Percentiles rank a stretch among this genome's conserved stretches.
Evolutionary conservation across 2,113 vertebrate species (phyloP).

Genomic region (Andinoacara biseriatus): DNA sequence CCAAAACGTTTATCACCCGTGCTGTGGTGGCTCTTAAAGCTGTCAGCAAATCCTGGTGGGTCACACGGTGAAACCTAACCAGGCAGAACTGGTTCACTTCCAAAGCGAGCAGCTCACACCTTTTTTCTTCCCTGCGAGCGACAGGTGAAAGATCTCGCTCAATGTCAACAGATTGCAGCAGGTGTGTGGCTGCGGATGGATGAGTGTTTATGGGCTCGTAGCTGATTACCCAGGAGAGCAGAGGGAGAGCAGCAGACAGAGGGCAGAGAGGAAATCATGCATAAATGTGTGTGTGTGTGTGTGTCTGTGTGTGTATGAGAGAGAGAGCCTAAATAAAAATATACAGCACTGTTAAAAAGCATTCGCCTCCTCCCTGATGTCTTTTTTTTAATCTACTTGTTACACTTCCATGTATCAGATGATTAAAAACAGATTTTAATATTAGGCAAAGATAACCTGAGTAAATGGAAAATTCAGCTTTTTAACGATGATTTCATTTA

Average conservation of each 20-base stretch:
- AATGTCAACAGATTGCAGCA: slow-evolving; percentile 61
- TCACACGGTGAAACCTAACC: slow-evolving; percentile 27
- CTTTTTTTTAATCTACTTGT: too few relatives aligned
- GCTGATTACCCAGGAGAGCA: slow-evolving; percentile 51
- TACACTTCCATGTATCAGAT: too few relatives aligned
- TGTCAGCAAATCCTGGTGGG: slow-evolving; percentile 23
- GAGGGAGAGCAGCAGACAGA: slow-evolving; percentile 11
- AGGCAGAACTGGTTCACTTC: slow-evolving; percentile 29
- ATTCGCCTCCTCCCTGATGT: too few relatives aligned
- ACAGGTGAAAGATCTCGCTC: slow-evolving; percentile 54
- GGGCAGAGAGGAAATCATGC: slow-evolving; percentile 7
- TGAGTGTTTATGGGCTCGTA: slow-evolving; percentile 46
- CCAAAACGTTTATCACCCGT: slow-evolving; percentile 21
- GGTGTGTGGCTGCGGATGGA: slow-evolving; percentile 39
- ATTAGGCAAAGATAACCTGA: too few relatives aligned
- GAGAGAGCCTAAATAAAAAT: background rate
- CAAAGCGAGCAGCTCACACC: background rate
- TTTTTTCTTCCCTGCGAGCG: slow-evolving; percentile 14
- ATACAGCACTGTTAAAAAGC: too few relatives aligned
- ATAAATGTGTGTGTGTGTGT: background rate
- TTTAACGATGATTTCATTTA: too few relatives aligned
- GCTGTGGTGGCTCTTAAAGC: background rate
- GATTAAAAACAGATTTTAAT: too few relatives aligned
- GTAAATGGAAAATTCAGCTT: too few relatives aligned
- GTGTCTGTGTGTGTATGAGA: background rate